phyloP scores from a whole-genome alignment of 2,888 invertebrate species.

The Bruchidius siliquastri region DNA sequence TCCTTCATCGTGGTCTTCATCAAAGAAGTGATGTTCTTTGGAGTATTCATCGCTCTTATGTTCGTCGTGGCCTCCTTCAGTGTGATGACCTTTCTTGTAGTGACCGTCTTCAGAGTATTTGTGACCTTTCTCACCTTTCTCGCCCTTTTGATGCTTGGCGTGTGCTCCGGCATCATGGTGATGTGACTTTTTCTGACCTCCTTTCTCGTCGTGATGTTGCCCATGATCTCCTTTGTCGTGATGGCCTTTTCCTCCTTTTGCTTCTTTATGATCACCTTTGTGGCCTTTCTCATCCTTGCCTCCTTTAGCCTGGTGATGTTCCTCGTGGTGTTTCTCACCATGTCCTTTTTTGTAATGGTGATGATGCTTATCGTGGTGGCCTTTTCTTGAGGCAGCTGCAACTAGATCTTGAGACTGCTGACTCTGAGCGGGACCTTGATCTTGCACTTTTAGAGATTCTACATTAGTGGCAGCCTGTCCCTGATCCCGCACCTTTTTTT shows the following conservation, averaged over 20 bases:
- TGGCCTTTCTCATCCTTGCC: background rate
- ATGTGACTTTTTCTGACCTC: background rate
- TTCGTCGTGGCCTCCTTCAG: constrained; percentile 75
- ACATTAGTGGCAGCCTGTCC: background rate
- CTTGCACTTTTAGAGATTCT: background rate
- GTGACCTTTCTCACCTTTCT: constrained; percentile 59
- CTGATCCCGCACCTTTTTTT: background rate
- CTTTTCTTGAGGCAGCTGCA: background rate
- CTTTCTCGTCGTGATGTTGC: background rate
- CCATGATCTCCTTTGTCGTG: background rate
- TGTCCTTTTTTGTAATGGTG: background rate
- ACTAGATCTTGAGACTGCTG: background rate
- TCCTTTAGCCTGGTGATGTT: background rate
- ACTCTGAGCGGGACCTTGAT: background rate
- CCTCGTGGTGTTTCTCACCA: background rate
- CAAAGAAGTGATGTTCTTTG: constrained; percentile 80
- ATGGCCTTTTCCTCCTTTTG: background rate
- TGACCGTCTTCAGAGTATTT: constrained; percentile 67
- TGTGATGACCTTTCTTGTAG: constrained; percentile 78
- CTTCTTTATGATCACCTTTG: background rate
- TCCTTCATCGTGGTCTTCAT: constrained; percentile 76
- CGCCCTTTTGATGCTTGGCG: constrained; percentile 51
- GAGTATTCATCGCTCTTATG: constrained; percentile 81
- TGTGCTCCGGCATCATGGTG: background rate
- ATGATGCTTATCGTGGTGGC: background rate